These are phyloP conservation scores for Amorpha juglandis DNA, from an alignment of 2,888 invertebrate genomes.

Conservation along the genomic window DNA sequence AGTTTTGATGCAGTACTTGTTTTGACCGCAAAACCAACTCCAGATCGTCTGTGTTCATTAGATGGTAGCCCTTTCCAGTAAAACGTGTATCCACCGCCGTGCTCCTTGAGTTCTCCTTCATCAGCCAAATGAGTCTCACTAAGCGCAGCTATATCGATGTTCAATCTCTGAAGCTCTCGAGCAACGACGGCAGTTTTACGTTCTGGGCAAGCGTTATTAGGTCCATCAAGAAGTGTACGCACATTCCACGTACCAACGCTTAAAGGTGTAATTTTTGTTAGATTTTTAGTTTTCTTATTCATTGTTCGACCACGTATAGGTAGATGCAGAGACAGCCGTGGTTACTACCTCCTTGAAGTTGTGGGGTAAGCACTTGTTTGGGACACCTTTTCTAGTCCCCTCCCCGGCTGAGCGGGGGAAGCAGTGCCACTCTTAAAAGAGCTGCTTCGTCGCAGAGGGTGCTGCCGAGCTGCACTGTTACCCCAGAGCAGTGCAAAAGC, in stretches of 20 bases:
- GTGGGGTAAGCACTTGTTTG: no score
- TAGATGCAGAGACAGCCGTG: background rate
- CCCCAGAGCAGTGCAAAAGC: no score
- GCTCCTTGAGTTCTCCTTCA: constrained; percentile 37
- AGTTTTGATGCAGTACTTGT: no score
- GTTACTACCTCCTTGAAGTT: no score
- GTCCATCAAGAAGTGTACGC: constrained; percentile 37
- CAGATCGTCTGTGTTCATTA: constrained; percentile 31
- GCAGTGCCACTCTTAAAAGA: no score
- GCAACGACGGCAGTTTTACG: no score
- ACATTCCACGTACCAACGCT: constrained; percentile 36
- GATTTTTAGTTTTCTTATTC: constrained; percentile 32
- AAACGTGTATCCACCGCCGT: constrained; percentile 35
- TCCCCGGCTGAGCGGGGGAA: no score
- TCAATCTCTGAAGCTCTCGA: no score
- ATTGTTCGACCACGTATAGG: background rate
- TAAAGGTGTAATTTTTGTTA: constrained; percentile 9
- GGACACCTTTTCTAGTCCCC: no score
- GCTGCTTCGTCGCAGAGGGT: no score
- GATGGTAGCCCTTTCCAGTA: constrained; percentile 36
- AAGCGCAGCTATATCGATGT: no score
- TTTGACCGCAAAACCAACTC: constrained; percentile 38
- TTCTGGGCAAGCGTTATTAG: constrained; percentile 36
- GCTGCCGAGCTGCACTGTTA: no score
- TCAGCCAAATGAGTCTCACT: constrained; percentile 43